phyloP scores from a whole-genome alignment of 2,888 invertebrate genomes.

The Oscheius sp. region DNA sequence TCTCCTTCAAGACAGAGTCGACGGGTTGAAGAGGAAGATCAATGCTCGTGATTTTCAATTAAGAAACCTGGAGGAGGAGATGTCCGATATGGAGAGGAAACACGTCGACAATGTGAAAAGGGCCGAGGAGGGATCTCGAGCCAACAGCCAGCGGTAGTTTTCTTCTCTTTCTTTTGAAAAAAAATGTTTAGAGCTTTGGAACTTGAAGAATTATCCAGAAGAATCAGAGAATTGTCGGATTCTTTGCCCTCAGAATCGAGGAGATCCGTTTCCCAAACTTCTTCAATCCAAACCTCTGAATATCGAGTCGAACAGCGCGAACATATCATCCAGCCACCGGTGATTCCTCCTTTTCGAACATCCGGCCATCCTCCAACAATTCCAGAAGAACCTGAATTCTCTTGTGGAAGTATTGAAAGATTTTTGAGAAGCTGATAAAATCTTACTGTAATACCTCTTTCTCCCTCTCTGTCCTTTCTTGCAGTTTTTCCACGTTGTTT shows the following conservation, averaged over 20 bases:
- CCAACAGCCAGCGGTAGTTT: constrained; percentile 31
- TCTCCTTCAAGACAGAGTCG: constrained; percentile 53
- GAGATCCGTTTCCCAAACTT: not conserved
- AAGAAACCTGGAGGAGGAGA: constrained; percentile 23
- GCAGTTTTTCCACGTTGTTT: too few relatives aligned
- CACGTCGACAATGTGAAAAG: constrained; percentile 29
- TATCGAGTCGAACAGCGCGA: not conserved
- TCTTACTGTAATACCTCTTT: too few relatives aligned
- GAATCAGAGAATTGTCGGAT: constrained; percentile 35
- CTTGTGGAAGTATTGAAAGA: constrained; percentile 18
- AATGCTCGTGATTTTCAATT: constrained; percentile 22
- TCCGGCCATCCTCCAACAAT: constrained; percentile 24
- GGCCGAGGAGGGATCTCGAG: constrained; percentile 28
- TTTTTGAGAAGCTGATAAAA: constrained; percentile 13
- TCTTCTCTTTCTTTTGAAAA: not conserved
- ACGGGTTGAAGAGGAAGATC: constrained; percentile 51
- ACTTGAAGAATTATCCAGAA: constrained; percentile 34
- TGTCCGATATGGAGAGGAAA: constrained; percentile 31
- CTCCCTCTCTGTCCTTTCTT: too few relatives aligned
- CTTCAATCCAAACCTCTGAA: not conserved
- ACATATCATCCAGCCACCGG: not conserved
- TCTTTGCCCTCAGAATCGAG: constrained; percentile 30
- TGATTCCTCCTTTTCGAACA: constrained; percentile 1
- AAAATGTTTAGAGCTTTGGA: constrained; percentile 33
- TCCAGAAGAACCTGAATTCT: constrained; percentile 18